Conservation (phyloP, 1,140 invertebrate genomes). For the Harpegnathos saltator region DNA sequence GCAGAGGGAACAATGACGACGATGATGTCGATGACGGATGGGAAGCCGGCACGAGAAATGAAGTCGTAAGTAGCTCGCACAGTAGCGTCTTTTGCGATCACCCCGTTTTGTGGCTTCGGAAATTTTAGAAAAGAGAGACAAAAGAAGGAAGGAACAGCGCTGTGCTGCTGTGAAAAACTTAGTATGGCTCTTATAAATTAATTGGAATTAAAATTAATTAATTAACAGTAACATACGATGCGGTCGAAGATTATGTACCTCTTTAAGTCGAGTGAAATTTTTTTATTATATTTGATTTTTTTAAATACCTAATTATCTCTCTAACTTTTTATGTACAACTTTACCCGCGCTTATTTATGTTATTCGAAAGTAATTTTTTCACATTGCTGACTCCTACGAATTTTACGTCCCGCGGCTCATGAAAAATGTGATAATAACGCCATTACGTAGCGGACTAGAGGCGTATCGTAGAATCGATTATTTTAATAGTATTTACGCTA, state of each 20-base stretch:
- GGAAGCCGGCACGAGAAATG: slow-evolving; percentile 14
- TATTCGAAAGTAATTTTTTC: too few species aligned
- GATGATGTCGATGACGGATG: slow-evolving; percentile 1
- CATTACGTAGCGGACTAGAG: background rate
- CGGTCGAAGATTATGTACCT: background rate
- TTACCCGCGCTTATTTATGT: too few species aligned
- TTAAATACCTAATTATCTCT: too few species aligned
- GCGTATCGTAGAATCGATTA: background rate
- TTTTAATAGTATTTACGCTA: background rate
- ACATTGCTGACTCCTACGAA: too few species aligned
- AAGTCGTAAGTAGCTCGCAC: slow-evolving; percentile 22
- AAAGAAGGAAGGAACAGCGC: too few species aligned
- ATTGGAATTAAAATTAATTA: background rate
- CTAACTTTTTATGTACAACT: too few species aligned
- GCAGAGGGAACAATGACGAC: slow-evolving; percentile 53
- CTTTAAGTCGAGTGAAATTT: background rate
- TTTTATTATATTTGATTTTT: too few species aligned
- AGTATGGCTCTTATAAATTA: background rate
- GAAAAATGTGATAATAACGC: too few species aligned
- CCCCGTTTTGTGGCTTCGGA: background rate
- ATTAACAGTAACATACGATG: background rate
- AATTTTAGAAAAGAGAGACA: background rate
- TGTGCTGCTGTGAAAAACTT: background rate
- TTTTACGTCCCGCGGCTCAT: too few species aligned
- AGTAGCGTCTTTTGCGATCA: background rate